Evolutionary conservation across 2,113 vertebrate genomes (phyloP), one percentile per base, ranked within the genome.

Genomic region (Cnemophilus loriae): DNA sequence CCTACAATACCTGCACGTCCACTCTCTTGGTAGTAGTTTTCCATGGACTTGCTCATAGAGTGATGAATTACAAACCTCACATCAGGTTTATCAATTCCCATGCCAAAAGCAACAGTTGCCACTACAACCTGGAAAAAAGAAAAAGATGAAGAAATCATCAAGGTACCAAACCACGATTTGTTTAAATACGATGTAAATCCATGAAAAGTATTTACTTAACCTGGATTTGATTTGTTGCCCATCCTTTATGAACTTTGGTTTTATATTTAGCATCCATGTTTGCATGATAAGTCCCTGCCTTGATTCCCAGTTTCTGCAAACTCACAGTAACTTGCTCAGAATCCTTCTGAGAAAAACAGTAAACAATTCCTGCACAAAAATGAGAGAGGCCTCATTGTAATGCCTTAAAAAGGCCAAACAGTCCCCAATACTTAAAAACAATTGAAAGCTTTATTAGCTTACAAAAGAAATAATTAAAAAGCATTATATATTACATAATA

Each of bases 21-120:
- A 44, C 99, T 99, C 97, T 99, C 99, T 64, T 99, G 99, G 96
- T 99, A 99, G 88, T 99, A 99, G 97, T 99, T 99, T 97, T 99
- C 99, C 84, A 99, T 98, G 52, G 99, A 99, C 95, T 99, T 99
- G 97, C 99, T 99, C 98, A 99, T 98, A 64, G 99, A 99, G 97
- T 99, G 99, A 93, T 99, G 99, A 93, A 99, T 99, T 41, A 99
- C 98, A 92, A 99, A 99, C 67, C 99, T 97, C 70, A 99, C 99
- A 33, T 99, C 98, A 13, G 99, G 97, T 68, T 99, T 99, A 97
- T 99, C 99, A 53, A 99, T 99, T 84, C 99, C 99, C 99, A 99
- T 99, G 18, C 99, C 99, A 95, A 99, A 99, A 11, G 99, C 99
- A 89, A 99, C 99, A 0, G 99, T 99, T 12, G 99, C 99, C 47